phyloP scores from a whole-genome alignment of 2,797 vertebrate genomes.

The Leptatherina wallacei region DNA sequence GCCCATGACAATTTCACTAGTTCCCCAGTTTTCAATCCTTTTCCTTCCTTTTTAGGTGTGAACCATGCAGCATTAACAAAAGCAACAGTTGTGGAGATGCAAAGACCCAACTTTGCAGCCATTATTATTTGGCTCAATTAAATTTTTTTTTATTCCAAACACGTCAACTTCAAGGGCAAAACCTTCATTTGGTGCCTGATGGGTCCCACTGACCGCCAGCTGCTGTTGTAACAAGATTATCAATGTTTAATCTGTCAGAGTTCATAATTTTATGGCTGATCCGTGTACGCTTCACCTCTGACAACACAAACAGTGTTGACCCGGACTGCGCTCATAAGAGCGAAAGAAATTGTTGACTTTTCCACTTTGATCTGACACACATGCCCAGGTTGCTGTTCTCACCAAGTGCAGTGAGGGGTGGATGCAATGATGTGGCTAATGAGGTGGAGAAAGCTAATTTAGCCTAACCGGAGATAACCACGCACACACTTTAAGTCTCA shows the following conservation, averaged over 20 bases:
- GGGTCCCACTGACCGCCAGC: background rate
- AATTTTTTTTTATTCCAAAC: background rate
- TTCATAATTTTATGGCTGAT: background rate
- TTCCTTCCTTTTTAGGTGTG: no score
- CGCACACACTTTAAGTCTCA: slow-evolving; percentile 34
- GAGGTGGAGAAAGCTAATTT: slow-evolving; percentile 80
- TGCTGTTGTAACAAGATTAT: background rate
- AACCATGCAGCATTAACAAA: background rate
- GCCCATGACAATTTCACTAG: background rate
- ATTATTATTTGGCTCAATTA: background rate
- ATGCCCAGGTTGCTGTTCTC: slow-evolving; percentile 26
- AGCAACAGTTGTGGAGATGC: background rate
- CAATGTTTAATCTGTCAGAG: background rate
- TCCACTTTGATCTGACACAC: slow-evolving; percentile 17
- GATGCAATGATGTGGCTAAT: slow-evolving; percentile 77
- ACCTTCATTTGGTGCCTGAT: background rate
- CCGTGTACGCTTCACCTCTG: background rate
- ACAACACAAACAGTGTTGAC: background rate
- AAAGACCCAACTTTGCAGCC: background rate
- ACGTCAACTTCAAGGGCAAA: background rate
- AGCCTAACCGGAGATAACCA: slow-evolving; percentile 70
- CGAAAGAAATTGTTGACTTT: slow-evolving; percentile 35
- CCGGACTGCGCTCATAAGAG: slow-evolving; percentile 17
- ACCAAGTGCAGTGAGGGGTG: slow-evolving; percentile 45
- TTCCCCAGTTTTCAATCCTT: background rate